These are phyloP conservation scores for Pemphredon lugubris DNA, from an alignment of 2,888 invertebrate genomes.

Conservation along the genomic window DNA sequence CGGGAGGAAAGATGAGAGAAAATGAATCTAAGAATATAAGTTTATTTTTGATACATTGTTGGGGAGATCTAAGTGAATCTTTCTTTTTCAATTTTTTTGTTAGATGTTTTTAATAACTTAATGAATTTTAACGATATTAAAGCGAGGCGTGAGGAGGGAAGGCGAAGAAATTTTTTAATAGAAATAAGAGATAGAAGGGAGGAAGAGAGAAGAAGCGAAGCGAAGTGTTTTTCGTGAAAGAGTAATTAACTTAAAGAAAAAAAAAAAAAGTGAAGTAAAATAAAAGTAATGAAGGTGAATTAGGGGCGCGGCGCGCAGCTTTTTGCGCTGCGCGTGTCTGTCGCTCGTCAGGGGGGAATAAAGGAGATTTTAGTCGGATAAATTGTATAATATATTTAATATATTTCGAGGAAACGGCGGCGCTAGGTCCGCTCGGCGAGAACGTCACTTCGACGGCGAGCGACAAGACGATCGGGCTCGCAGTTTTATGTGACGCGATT, in stretches of 20 bases:
- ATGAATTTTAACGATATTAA: conserved; percentile 79
- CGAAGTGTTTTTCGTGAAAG: conserved; percentile 59
- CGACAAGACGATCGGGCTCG: conserved; percentile 68
- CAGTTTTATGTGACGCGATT: conserved; percentile 77
- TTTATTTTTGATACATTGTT: conserved; percentile 81
- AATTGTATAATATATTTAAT: conserved; percentile 81
- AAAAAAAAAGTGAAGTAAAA: conserved; percentile 41
- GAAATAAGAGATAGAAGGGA: conserved; percentile 42
- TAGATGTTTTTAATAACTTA: conserved; percentile 79
- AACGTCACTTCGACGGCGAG: conserved; percentile 32
- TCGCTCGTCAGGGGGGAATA: conserved; percentile 61
- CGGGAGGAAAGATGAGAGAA: conserved; percentile 38
- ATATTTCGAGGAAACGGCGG: conserved; percentile 77
- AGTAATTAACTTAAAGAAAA: conserved; percentile 53
- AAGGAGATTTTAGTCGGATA: conserved; percentile 78
- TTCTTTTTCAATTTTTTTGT: conserved; percentile 77
- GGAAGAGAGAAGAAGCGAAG: conserved; percentile 39
- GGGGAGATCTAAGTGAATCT: conserved; percentile 77
- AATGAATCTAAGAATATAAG: conserved; percentile 75
- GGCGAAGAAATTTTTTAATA: conserved; percentile 72
- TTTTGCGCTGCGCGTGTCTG: conserved; percentile 74
- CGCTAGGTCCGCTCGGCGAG: conserved; percentile 61
- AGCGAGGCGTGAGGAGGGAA: conserved; percentile 50
- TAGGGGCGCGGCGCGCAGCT: conserved; percentile 68
- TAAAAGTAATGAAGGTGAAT: conserved; percentile 56